Evolutionary conservation across 2,113 vertebrate species (phyloP), one percentile per base, ranked within the genome.

Genomic region (Rhegmatorhina hoffmannsi): DNA sequence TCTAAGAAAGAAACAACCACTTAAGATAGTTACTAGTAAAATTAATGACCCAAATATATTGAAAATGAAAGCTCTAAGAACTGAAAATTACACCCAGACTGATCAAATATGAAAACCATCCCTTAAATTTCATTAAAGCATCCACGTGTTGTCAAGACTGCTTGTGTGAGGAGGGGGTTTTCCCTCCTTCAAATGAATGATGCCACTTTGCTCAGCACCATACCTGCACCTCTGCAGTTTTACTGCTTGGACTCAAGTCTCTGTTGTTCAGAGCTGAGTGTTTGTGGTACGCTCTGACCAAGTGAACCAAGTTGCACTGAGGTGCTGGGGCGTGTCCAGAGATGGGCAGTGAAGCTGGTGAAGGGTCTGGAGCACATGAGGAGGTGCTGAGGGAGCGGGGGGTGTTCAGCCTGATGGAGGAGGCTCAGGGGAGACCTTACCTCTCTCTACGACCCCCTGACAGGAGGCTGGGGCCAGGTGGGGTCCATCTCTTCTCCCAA

Each of bases 11-110:
- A 90, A 66, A 67, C 36, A 90, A 52, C 31, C 33, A 55, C 26
- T 52, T 68, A 50, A 89, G 34, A 74, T 16, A 85, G 40, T 83
- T 83, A 91, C 53, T 87, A 86, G 66, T 23, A 94, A 94, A 90
- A 75, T 38, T 83, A 96, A 64, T 67, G 50, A 92, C 40, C 20
- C 50, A 68, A 72, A 62, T 64, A 89, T 6, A 78, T 5, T 29
- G 66, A 76, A 90, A 83, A 44, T 34, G 23, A 95, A 81, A 92
- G 34, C 17, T 56, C 0, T 38, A 59, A 25, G 43, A 96, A 91
- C 40, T 63, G 40, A 94, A 84, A 89, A 62, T 23, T 87, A 58
- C 53, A 83, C 44, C 11, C 9, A 92, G 95, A 80, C 17, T 78
- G 83, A 90, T 14, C 25, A 63, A 89, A 90, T 84, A 90, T 21